Evolutionary conservation across 2,113 vertebrate genomes (phyloP).

Genomic region (Gymnocephalus cernua): DNA sequence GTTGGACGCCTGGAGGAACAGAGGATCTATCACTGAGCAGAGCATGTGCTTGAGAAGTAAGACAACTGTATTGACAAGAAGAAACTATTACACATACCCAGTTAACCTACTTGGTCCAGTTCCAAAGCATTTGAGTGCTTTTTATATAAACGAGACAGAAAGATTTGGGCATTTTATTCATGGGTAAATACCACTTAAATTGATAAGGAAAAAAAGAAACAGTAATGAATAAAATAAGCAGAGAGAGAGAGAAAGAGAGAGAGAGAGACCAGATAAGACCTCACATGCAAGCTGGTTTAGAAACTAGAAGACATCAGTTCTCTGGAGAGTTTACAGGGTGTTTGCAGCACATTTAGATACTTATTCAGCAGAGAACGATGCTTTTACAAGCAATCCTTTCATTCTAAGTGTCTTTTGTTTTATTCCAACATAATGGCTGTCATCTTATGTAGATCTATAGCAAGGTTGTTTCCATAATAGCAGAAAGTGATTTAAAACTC

Average conservation of each 20-base stretch:
- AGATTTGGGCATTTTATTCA: conserved; percentile 86
- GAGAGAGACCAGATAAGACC: conserved; percentile 72
- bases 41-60: conserved; percentile 80
- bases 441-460: conserved; percentile 15
- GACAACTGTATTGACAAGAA: conserved; percentile 84
- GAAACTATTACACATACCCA: conserved; percentile 86
- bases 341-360: conserved; percentile 38
- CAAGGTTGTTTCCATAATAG: conserved; percentile 24
- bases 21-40: conserved; percentile 81
- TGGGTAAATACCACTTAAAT: conserved; percentile 78
- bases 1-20: conserved; percentile 73
- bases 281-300: conserved; percentile 77
- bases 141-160: conserved; percentile 87
- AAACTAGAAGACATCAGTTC: conserved; percentile 56
- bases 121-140: conserved; percentile 89
- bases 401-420: conserved; percentile 34
- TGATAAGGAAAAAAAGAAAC: conserved; percentile 62
- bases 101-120: conserved; percentile 88
- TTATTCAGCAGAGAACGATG: conserved; percentile 29
- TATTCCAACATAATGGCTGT: conserved; percentile 15
- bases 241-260: conserved; percentile 69
- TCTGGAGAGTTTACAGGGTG: conserved; percentile 20
- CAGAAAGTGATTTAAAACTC: conserved; percentile 40
- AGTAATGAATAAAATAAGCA: conserved; percentile 77
- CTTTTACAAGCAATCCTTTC: conserved; percentile 19